A percentile compares a stretch with the other conserved stretches of the same genome.
Conservation (phyloP, 2,113 vertebrate genomes). For the Charina bottae region DNA sequence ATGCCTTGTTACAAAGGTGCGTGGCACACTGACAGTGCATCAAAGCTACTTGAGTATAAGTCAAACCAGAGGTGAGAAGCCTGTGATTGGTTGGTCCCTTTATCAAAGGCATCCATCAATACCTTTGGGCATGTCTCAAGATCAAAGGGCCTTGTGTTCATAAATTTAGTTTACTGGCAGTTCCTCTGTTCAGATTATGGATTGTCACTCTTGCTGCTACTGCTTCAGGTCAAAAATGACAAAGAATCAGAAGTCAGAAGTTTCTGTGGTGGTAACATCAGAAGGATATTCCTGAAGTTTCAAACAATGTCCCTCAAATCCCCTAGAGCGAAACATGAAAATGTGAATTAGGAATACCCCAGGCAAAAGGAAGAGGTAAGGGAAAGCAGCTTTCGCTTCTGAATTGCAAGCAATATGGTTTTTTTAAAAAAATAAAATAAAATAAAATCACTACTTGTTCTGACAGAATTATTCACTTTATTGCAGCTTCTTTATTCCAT, state of each 20-base stretch:
- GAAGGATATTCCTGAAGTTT: constrained; percentile 13
- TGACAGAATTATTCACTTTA: constrained; percentile 38
- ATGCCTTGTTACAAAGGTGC: constrained; percentile 31
- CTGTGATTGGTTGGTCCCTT: constrained; percentile 32
- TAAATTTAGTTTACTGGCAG: constrained; percentile 43
- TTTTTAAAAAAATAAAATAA: background rate
- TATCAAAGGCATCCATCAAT: constrained; percentile 41
- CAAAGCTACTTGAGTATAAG: constrained; percentile 35
- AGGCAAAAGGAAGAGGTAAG: background rate
- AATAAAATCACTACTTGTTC: constrained; percentile 22
- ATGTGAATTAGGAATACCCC: constrained; percentile 15
- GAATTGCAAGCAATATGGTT: background rate
- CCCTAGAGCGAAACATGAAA: constrained; percentile 22
- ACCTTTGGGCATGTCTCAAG: constrained; percentile 27
- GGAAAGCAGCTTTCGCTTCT: background rate
- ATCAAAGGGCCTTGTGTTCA: constrained; percentile 42
- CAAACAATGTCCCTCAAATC: constrained; percentile 23
- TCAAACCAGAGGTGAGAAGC: constrained; percentile 22
- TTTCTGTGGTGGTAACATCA: constrained; percentile 25
- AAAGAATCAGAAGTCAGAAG: constrained; percentile 20
- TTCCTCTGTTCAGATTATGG: constrained; percentile 26
- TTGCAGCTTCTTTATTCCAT: background rate
- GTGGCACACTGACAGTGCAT: constrained; percentile 35
- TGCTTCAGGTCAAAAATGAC: constrained; percentile 34
- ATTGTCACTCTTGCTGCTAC: constrained; percentile 37